Percentiles rank a stretch among this genome's conserved stretches.
Evolutionary conservation across 2,888 invertebrate species (phyloP).

Genomic region (Chorisops tibialis): DNA sequence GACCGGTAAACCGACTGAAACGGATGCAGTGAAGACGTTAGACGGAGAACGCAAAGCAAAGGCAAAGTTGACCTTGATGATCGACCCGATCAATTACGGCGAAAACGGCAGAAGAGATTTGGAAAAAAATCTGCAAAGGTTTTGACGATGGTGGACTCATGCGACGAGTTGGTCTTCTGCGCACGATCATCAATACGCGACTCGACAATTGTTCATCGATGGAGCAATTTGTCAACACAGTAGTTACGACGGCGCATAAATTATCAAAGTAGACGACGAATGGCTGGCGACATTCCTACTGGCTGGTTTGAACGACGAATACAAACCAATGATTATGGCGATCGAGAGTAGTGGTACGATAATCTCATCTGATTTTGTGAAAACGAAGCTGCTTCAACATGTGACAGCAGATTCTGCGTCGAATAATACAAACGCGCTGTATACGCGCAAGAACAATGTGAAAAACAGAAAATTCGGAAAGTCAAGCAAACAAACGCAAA

Average conservation of each 20-base stretch:
- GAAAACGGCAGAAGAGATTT: conserved; percentile 19
- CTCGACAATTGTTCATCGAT: not conserved
- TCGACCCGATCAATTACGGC: not conserved
- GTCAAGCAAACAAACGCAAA: no score
- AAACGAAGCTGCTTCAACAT: conserved; percentile 26
- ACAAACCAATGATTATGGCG: conserved; percentile 12
- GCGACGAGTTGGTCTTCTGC: conserved; percentile 7
- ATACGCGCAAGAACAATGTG: conserved; percentile 12
- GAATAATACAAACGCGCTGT: conserved; percentile 16
- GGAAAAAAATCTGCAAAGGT: conserved; percentile 5
- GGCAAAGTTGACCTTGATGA: conserved; percentile 6
- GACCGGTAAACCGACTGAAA: conserved; percentile 10
- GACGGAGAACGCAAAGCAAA: not conserved
- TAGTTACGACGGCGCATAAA: conserved; percentile 14
- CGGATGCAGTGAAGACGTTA: not conserved
- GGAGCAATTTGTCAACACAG: not conserved
- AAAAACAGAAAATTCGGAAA: conserved; percentile 13
- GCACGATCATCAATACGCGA: not conserved
- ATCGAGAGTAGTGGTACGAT: conserved; percentile 21
- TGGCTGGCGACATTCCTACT: no score
- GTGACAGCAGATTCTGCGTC: conserved; percentile 4
- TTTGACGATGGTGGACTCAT: conserved; percentile 13
- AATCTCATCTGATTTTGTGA: conserved; percentile 9
- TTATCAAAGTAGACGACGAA: not conserved
- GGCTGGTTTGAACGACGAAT: conserved; percentile 14